Conservation (phyloP, 2,113 vertebrate species). For the Diglossa brunneiventris region DNA sequence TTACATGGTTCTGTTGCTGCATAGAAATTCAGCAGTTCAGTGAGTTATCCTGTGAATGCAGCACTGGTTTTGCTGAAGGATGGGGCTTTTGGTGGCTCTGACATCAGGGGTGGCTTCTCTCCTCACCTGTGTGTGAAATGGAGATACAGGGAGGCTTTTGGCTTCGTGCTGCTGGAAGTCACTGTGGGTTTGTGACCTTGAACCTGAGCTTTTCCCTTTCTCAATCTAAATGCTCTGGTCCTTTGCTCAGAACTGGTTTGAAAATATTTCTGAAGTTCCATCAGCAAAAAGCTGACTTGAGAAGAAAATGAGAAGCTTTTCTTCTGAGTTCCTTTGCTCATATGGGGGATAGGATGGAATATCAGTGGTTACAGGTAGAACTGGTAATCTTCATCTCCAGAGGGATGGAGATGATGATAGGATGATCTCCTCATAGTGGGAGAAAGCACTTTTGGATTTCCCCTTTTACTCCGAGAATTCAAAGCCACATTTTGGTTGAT, state of each 20-base stretch:
- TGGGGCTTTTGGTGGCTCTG: neutral
- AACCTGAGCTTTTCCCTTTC: neutral
- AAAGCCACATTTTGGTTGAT: neutral
- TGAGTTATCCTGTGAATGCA: neutral
- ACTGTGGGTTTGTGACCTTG: neutral
- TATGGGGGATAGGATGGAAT: neutral
- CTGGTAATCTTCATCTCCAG: neutral
- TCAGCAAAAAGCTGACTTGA: neutral
- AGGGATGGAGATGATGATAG: neutral
- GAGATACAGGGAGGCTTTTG: neutral
- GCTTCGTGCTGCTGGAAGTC: neutral
- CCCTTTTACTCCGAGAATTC: neutral
- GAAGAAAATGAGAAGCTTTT: neutral
- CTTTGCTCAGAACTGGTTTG: neutral
- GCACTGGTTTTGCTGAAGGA: neutral
- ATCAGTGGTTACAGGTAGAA: neutral
- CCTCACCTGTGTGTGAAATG: neutral
- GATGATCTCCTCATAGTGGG: neutral
- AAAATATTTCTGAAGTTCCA: neutral
- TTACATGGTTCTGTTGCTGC: conserved; percentile 45
- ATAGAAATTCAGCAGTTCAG: conserved; percentile 26
- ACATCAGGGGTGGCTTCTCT: neutral
- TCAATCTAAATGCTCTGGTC: neutral
- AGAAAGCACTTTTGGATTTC: neutral
- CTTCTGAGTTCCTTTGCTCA: neutral